Conservation (phyloP, 2,888 invertebrate genomes). For the Scaptomyza parva region DNA sequence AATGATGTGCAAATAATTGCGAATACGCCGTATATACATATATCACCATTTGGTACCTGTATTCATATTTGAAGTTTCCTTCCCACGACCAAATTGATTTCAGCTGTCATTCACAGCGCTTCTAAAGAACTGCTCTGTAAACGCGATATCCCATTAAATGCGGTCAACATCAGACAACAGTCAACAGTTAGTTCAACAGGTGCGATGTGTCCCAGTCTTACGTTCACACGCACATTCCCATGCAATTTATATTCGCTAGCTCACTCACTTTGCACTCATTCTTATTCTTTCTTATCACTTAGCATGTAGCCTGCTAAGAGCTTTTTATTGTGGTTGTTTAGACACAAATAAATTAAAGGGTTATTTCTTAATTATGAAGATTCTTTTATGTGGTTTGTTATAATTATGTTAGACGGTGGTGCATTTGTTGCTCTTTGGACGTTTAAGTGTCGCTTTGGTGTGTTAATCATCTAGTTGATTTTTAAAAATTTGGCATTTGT, state of each 20-base stretch:
- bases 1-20: constrained; percentile 7
- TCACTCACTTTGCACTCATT: constrained; percentile 13
- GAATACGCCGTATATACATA: constrained; percentile 3
- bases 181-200: constrained; percentile 59
- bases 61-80: constrained; percentile 78
- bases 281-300: constrained; percentile 19
- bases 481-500: constrained; percentile 54
- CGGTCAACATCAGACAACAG: constrained; percentile 43
- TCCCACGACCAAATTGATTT: constrained; percentile 53
- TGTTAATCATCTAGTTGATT: constrained; percentile 30
- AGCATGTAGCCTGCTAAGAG: constrained; percentile 28
- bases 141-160: constrained; percentile 31
- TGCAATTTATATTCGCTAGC: constrained; percentile 19
- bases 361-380: constrained; percentile 4
- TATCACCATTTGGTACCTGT: constrained; percentile 57
- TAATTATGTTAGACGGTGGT: constrained; percentile 51
- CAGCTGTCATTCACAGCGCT: constrained; percentile 49
- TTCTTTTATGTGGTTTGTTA: neutral
- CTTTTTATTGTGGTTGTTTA: constrained; percentile 48
- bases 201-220: constrained; percentile 59
- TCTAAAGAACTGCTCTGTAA: constrained; percentile 27
- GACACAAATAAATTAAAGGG: constrained; percentile 16
- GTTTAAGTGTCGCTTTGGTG: constrained; percentile 27
- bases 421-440: constrained; percentile 49
- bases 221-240: constrained; percentile 28